Conservation (phyloP, 1,140 invertebrate species). For the Papilio dardanus region DNA sequence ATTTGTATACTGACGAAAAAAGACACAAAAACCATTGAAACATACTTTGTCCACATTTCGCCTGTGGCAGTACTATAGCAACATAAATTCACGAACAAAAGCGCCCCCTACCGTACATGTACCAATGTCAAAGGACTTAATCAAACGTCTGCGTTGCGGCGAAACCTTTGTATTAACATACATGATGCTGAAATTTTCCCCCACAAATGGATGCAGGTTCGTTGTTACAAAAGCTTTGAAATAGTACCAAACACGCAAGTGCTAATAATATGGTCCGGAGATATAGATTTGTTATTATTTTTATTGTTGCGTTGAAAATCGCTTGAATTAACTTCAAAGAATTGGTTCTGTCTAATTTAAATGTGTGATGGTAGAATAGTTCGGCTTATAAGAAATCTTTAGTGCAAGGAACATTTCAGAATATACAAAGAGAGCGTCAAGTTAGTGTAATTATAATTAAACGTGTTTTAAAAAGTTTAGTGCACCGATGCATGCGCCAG, state of each 20-base stretch:
- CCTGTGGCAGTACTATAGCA: slow-evolving; percentile 9
- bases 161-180: slow-evolving; percentile 27
- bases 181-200: slow-evolving; percentile 23
- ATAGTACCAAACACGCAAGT: not conserved
- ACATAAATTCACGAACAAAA: slow-evolving; percentile 8
- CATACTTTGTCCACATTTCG: not conserved
- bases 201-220: slow-evolving; percentile 8
- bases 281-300: not conserved
- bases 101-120: not conserved
- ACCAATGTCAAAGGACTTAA: slow-evolving; percentile 28
- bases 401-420: not conserved
- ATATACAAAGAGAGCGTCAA: not conserved
- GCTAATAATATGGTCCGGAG: not conserved
- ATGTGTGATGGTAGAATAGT: no score
- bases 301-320: no score
- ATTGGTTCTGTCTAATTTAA: no score
- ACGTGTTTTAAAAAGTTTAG: slow-evolving; percentile 29
- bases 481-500: slow-evolving; percentile 66
- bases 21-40: not conserved
- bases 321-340: no score
- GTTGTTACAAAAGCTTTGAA: slow-evolving; percentile 16
- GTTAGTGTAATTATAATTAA: not conserved
- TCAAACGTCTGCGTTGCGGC: slow-evolving; percentile 9
- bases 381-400: no score
- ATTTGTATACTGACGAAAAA: not conserved